phyloP scores from a whole-genome alignment of 2,113 vertebrate genomes.

The Piaya cayana region DNA sequence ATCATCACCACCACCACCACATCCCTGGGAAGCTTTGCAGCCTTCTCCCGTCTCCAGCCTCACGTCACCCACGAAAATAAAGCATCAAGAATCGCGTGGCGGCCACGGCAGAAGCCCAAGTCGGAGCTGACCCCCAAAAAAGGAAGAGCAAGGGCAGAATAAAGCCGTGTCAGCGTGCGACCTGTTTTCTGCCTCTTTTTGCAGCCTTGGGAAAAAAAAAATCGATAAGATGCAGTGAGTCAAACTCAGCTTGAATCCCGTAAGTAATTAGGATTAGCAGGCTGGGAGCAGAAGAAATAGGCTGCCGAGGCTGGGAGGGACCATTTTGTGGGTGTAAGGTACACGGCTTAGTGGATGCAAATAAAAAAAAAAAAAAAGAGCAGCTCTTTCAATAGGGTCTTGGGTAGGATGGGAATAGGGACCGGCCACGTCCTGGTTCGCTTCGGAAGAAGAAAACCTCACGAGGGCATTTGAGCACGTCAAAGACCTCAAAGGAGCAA shows the following conservation, averaged over 20 bases:
- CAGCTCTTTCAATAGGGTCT: background rate
- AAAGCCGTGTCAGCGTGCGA: slow-evolving; percentile 1
- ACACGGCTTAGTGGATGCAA: background rate
- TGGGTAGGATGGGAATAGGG: background rate
- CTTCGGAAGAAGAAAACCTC: background rate
- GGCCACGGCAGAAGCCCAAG: background rate
- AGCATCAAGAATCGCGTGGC: background rate
- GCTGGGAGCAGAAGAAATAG: slow-evolving; percentile 12
- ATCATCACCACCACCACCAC: too few species aligned
- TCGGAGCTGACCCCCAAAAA: background rate
- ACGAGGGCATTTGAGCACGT: fast-evolving
- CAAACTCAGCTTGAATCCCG: slow-evolving; percentile 48
- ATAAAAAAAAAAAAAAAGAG: background rate
- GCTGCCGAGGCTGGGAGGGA: slow-evolving; percentile 13
- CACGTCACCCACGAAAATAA: background rate
- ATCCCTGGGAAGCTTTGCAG: background rate
- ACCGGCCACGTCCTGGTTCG: background rate
- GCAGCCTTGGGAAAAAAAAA: slow-evolving; percentile 52
- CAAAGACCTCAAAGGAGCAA: background rate
- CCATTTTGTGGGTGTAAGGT: slow-evolving; percentile 15
- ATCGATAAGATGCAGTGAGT: slow-evolving; percentile 55
- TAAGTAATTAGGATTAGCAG: slow-evolving; percentile 23
- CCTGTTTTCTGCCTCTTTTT: slow-evolving; percentile 24
- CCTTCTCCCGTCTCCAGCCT: background rate
- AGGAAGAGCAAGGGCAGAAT: slow-evolving; percentile 38